Conservation (phyloP, 1,140 invertebrate genomes). For the Drosophila santomea region DNA sequence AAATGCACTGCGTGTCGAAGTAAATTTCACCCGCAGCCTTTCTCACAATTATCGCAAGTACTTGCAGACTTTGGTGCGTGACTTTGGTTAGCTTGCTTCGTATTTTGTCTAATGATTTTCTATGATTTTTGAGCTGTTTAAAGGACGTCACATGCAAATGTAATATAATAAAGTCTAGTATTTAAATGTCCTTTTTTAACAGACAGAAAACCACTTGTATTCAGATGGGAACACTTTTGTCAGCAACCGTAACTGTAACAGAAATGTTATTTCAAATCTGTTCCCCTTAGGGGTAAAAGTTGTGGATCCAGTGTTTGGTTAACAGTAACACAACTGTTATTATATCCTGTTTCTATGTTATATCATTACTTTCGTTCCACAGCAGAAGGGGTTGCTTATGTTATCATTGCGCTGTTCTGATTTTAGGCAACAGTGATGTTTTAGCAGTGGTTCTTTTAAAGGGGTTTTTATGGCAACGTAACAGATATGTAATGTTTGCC, state of each 20-base stretch:
- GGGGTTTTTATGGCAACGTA: slow-evolving; percentile 1
- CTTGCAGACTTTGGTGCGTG: slow-evolving; percentile 46
- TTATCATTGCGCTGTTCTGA: neutral
- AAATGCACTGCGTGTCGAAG: slow-evolving; percentile 61
- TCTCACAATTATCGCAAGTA: slow-evolving; percentile 61
- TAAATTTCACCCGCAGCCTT: slow-evolving; percentile 24
- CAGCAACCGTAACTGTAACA: neutral
- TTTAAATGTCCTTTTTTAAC: slow-evolving; percentile 7
- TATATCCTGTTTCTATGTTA: neutral
- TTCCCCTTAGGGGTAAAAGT: neutral
- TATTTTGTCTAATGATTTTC: slow-evolving; percentile 67
- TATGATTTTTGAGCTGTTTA: slow-evolving; percentile 8
- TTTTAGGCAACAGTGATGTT: no score
- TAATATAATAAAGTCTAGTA: neutral
- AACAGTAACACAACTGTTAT: neutral
- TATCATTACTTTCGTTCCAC: neutral
- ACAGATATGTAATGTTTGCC: neutral
- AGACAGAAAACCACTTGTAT: neutral
- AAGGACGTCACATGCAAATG: neutral
- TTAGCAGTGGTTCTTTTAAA: no score
- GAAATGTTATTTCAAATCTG: neutral
- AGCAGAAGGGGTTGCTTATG: slow-evolving; percentile 14
- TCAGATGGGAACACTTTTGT: slow-evolving; percentile 49
- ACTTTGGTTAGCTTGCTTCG: slow-evolving; percentile 62
- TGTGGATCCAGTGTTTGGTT: no score